Evolutionary conservation across 2,113 vertebrate species (phyloP).

Genomic region (Cebus imitator): DNA sequence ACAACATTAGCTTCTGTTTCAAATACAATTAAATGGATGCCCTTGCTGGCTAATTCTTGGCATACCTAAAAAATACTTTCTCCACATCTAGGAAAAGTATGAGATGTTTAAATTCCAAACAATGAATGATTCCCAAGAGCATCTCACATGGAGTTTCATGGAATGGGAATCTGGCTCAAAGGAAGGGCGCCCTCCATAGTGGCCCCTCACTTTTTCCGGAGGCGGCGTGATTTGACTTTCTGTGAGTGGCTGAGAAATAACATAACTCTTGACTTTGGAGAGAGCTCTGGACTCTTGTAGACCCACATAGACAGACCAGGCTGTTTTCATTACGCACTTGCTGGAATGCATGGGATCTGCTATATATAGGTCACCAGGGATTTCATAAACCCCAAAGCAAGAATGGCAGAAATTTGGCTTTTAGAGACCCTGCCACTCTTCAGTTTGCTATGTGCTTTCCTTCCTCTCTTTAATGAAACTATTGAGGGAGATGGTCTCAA

Average conservation of each 20-base stretch:
- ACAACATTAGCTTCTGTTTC: slow-evolving; percentile 85
- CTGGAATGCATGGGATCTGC: slow-evolving; percentile 65
- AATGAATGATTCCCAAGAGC: slow-evolving; percentile 59
- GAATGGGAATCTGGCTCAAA: slow-evolving; percentile 59
- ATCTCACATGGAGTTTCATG: slow-evolving; percentile 29
- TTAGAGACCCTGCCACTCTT: background rate
- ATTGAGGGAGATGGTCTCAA: background rate
- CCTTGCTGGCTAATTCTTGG: slow-evolving; percentile 82
- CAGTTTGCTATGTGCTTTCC: slow-evolving; percentile 38
- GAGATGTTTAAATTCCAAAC: slow-evolving; percentile 84
- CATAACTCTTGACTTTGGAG: slow-evolving; percentile 60
- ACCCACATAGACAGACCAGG: slow-evolving; percentile 32
- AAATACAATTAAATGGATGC: slow-evolving; percentile 82
- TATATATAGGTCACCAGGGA: slow-evolving; percentile 40
- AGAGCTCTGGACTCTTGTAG: background rate
- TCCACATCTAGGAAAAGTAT: slow-evolving; percentile 75
- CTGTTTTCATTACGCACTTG: slow-evolving; percentile 62
- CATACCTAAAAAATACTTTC: slow-evolving; percentile 83
- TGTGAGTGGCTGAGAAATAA: slow-evolving; percentile 60
- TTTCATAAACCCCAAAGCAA: slow-evolving; percentile 45
- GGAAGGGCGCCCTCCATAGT: slow-evolving; percentile 62
- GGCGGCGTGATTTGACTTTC: slow-evolving; percentile 69
- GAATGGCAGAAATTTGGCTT: slow-evolving; percentile 76
- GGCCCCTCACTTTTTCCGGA: slow-evolving; percentile 77
- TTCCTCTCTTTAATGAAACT: slow-evolving; percentile 34